Conservation (phyloP, 2,797 vertebrate species). For the Gallinago solitaria region DNA sequence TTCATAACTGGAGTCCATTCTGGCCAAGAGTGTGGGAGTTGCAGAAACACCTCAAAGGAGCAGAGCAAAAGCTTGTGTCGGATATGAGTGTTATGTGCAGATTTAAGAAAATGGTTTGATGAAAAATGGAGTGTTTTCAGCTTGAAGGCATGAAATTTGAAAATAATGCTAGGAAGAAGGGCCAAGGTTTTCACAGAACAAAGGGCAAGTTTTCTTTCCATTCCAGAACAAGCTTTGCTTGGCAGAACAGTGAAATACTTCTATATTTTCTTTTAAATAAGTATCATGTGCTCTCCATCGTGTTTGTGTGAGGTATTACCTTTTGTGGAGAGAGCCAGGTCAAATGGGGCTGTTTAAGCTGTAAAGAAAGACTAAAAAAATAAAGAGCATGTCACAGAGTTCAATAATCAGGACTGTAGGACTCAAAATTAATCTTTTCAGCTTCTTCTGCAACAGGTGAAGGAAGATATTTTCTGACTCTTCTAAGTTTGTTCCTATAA, state of each 20-base stretch:
- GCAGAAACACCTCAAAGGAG: constrained; percentile 7
- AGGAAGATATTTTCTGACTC: neutral
- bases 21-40: constrained; percentile 19
- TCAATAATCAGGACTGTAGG: neutral
- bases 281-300: neutral
- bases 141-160: constrained; percentile 16
- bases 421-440: neutral
- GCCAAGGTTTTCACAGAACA: neutral
- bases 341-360: neutral
- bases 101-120: neutral
- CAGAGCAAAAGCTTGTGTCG: neutral
- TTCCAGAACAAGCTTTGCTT: constrained; percentile 18
- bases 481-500: neutral
- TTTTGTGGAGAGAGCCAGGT: neutral
- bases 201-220: neutral
- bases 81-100: neutral
- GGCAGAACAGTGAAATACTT: constrained; percentile 2
- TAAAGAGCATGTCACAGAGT: neutral
- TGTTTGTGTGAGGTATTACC: neutral
- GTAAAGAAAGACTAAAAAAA: neutral
- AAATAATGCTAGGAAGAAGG: neutral
- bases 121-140: neutral
- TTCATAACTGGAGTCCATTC: neutral
- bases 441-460: neutral
- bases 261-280: neutral